Evolutionary conservation across 2,797 vertebrate species (phyloP).

Genomic region (Poecilia picta): DNA sequence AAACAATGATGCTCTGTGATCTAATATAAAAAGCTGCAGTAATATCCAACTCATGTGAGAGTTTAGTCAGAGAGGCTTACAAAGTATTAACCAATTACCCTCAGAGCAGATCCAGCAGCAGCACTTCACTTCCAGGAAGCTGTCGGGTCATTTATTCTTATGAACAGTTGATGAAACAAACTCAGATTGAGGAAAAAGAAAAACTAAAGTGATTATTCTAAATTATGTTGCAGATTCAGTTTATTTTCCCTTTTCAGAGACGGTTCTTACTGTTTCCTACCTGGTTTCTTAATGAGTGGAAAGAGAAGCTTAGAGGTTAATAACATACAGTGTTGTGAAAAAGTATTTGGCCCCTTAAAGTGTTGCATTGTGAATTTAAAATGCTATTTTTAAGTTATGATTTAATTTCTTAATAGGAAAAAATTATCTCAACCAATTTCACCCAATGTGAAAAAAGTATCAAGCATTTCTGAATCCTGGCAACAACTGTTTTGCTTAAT

Average conservation of each 20-base stretch:
- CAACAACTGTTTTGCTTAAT: background rate
- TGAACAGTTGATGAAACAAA: background rate
- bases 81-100: slow-evolving; percentile 1
- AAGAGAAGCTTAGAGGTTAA: background rate
- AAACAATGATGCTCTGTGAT: background rate
- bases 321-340: background rate
- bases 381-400: background rate
- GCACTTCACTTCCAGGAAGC: background rate
- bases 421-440: background rate
- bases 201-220: background rate
- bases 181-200: slow-evolving; percentile 1
- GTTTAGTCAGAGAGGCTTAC: slow-evolving; percentile 4
- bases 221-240: background rate
- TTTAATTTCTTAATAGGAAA: background rate
- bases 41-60: slow-evolving; percentile 2
- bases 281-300: background rate
- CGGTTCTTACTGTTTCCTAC: background rate
- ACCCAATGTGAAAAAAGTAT: background rate
- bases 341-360: background rate
- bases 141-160: background rate
- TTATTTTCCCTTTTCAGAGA: background rate
- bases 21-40: slow-evolving; percentile 12
- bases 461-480: background rate
- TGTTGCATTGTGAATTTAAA: background rate
- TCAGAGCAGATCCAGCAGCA: slow-evolving; percentile 4